Base-by-base conservation (phyloP, 1,140 invertebrate species). In the Achatina immaculata region DNA sequence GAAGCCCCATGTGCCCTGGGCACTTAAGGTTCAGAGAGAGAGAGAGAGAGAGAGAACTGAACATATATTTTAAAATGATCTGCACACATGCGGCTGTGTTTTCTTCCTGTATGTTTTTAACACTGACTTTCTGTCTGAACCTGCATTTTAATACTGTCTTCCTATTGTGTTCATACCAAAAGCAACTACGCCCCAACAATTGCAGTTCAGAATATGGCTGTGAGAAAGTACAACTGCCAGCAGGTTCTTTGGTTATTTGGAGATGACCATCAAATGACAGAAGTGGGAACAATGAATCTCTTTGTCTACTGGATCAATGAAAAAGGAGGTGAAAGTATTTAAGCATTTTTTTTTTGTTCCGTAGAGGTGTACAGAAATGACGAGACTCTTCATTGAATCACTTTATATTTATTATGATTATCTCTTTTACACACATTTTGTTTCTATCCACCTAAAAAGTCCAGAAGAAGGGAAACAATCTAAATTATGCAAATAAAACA, bases 281-380 rank as follows among this genome's bases (percentile, higher is more conserved):
- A 99, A 94, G 97, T 97, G 68, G 99, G 99, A 58, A 97, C 98
- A 14, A 99, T 99, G 99, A 99, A 99, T 88, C 94, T 99, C 69
- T 99, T 99, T 89, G 93, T 98, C 84, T 94, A 96, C 87, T 95
- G 95, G 89, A 93, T 95, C 79, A 97, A 99, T 89, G 94, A 97
- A 76, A 92, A 96, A 88, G 97, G 97, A 94, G 97, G 98, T 98
- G 31, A 28, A 3, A 48, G 24, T 21, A 68, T 31, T 68, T 11
- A n/a, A 68, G 14, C 14, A 28, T 11, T 34, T 68, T 16, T 11
- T 31, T 68, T 28, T 68, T 34, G 65, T 68, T 14, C 31, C 14
- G 31, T 14, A 11, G 21, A 21, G 31, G 31, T 68, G 11, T 14
- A n/a, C 21, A 34, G 31, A 31, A 14, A 14, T 55, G 51, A n/a